Conservation (phyloP, 2,888 invertebrate genomes). For the Limulus polyphemus region DNA sequence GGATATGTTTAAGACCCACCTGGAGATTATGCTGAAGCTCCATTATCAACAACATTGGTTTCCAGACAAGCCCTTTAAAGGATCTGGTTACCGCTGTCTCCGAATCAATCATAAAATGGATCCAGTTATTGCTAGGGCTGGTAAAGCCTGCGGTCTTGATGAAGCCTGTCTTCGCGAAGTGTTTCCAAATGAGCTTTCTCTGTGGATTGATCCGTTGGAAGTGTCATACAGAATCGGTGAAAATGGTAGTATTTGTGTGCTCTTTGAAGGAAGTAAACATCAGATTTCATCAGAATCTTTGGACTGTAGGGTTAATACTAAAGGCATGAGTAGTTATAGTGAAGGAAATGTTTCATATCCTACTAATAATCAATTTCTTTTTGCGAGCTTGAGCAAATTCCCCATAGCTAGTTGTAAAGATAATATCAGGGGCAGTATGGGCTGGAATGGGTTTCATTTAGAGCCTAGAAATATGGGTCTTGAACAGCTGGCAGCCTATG, state of each 20-base stretch:
- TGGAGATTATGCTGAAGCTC: constrained; percentile 39
- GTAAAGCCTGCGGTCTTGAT: constrained; percentile 50
- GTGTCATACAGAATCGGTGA: constrained; percentile 54
- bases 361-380: background rate
- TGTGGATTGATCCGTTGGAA: constrained; percentile 64
- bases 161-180: constrained; percentile 43
- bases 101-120: constrained; percentile 59
- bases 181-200: constrained; percentile 56
- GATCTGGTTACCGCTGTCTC: constrained; percentile 57
- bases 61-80: constrained; percentile 55
- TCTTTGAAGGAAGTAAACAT: constrained; percentile 37
- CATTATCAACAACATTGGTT: constrained; percentile 58
- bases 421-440: constrained; percentile 4
- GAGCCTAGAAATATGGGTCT: constrained; percentile 12
- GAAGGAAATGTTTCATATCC: background rate
- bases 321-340: background rate
- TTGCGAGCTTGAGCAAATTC: background rate
- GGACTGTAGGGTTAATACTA: background rate
- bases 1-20: constrained; percentile 40
- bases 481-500: constrained; percentile 12
- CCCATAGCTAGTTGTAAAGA: constrained; percentile 10
- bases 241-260: constrained; percentile 49
- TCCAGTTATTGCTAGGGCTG: constrained; percentile 52
- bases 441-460: constrained; percentile 12
- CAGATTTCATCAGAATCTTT: background rate